A percentile compares a stretch with the other conserved stretches of the same genome.
phyloP scores from a whole-genome alignment of 2,888 invertebrate species.

The Monopis laevigella region DNA sequence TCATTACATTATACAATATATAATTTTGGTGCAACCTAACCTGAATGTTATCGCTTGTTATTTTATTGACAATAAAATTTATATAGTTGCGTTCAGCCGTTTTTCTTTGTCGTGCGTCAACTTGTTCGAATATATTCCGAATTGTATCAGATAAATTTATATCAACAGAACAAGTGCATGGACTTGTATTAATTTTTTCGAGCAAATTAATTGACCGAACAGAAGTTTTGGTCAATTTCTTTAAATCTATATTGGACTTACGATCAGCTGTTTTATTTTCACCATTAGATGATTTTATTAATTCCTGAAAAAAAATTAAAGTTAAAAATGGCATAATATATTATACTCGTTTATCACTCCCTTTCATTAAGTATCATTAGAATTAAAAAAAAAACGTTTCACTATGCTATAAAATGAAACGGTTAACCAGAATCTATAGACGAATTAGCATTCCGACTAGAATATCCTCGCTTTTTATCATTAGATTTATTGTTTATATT shows the following conservation, averaged over 20 bases:
- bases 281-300: slow-evolving; percentile 28
- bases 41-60: slow-evolving; percentile 37
- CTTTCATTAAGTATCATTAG: too few relatives aligned
- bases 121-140: slow-evolving; percentile 53
- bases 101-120: slow-evolving; percentile 47
- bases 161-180: slow-evolving; percentile 51
- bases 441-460: too few relatives aligned
- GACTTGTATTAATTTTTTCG: slow-evolving; percentile 36
- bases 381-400: too few relatives aligned
- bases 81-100: slow-evolving; percentile 42
- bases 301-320: slow-evolving; percentile 36
- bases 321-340: too few relatives aligned
- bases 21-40: too few relatives aligned
- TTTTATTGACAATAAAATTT: slow-evolving; percentile 52
- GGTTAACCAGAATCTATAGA: too few relatives aligned
- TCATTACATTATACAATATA: too few relatives aligned
- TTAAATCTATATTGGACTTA: slow-evolving; percentile 26
- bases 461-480: too few relatives aligned
- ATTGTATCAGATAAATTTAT: slow-evolving; percentile 50
- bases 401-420: too few relatives aligned
- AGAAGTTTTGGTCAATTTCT: slow-evolving; percentile 40
- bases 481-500: too few relatives aligned
- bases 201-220: slow-evolving; percentile 47
- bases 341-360: too few relatives aligned
- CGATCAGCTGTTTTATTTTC: slow-evolving; percentile 30